phyloP scores from a whole-genome alignment of 2,888 invertebrate genomes.

The Limenitis camilla region DNA sequence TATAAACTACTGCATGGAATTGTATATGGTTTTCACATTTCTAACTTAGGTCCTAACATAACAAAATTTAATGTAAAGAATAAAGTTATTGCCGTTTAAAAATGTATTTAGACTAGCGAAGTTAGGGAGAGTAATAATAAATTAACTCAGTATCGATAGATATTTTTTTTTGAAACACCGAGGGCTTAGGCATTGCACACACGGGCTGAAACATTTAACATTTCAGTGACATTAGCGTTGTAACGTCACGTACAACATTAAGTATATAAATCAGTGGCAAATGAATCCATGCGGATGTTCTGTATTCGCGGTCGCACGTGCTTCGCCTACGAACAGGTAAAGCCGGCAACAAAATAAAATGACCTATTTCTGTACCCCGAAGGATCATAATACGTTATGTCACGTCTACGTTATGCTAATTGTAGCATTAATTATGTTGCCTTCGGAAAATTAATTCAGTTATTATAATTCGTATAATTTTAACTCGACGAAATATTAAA shows the following conservation, averaged over 20 bases:
- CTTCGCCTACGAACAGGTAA: slow-evolving; percentile 2
- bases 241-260: slow-evolving; percentile 15
- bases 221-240: too few relatives aligned
- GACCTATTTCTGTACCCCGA: not conserved
- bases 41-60: too few relatives aligned
- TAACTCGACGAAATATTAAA: not conserved
- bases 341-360: not conserved
- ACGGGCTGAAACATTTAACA: too few relatives aligned
- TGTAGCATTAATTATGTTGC: not conserved
- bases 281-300: slow-evolving; percentile 11
- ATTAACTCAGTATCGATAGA: too few relatives aligned
- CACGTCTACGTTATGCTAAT: not conserved
- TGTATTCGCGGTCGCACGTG: slow-evolving; percentile 10
- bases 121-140: too few relatives aligned
- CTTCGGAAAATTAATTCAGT: not conserved
- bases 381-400: not conserved
- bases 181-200: too few relatives aligned
- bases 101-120: too few relatives aligned
- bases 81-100: too few relatives aligned
- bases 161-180: not conserved
- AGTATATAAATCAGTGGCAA: slow-evolving; percentile 14
- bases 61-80: too few relatives aligned
- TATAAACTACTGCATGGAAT: too few relatives aligned
- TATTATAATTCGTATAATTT: not conserved
- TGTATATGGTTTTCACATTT: too few relatives aligned